phyloP scores from a whole-genome alignment of 2,113 vertebrate genomes.

The Tupaia chinensis region DNA sequence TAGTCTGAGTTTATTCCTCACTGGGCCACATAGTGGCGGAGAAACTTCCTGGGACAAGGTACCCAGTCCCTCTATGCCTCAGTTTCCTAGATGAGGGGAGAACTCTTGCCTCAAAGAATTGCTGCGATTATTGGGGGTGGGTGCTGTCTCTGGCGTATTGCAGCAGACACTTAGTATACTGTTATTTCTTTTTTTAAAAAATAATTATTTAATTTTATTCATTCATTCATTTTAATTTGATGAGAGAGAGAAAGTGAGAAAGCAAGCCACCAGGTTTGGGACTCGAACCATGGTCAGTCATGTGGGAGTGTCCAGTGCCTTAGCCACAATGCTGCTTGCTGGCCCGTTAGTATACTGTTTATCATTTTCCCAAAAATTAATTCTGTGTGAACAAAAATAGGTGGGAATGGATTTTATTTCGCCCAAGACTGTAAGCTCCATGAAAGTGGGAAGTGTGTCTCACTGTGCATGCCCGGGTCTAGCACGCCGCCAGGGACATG shows the following conservation, averaged over 20 bases:
- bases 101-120: background rate
- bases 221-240: too few relatives aligned
- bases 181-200: too few relatives aligned
- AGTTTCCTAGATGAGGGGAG: background rate
- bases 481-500: accelerated
- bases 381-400: background rate
- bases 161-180: background rate
- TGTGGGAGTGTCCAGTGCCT: too few relatives aligned
- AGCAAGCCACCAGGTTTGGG: too few relatives aligned
- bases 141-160: background rate
- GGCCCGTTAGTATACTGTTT: background rate
- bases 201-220: too few relatives aligned
- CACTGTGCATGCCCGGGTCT: background rate
- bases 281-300: too few relatives aligned
- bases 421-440: background rate
- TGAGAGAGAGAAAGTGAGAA: too few relatives aligned
- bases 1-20: background rate
- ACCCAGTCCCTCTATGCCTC: background rate
- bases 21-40: background rate
- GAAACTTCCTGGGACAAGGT: background rate
- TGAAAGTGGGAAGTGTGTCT: accelerated
- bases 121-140: background rate
- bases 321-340: too few relatives aligned
- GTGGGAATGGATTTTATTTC: background rate
- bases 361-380: background rate